Base-by-base conservation (phyloP, 2,113 vertebrate species). In the Nanorana parkeri region DNA sequence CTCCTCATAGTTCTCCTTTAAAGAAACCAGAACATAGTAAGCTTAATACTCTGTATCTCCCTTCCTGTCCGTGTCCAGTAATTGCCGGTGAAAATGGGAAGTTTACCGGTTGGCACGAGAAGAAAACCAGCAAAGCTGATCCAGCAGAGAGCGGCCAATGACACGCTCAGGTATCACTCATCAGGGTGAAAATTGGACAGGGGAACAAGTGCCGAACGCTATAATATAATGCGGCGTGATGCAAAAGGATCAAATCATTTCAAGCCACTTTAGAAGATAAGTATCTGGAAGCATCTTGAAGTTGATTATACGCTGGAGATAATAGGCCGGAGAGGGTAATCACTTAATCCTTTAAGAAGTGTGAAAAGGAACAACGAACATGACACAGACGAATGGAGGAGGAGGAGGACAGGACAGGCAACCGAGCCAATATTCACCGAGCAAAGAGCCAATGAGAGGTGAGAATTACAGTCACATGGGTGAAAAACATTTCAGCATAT, bases 281-380 rank as follows among this genome's bases (percentile, higher is more conserved):
- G 67, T 89, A 90, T 86, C 88, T 88, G 85, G 86, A 86, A 86
- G 88, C 87, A 92, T 93, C 90, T 90, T 92, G 89, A 93, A 92
- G 90, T 90, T 94, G 93, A 95, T 95, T 93, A 92, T 89, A 90
- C 93, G 88, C 94, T 91, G 88, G 94, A 92, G 89, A 90, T 89
- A 91, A 90, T 0, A 64, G 32, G 47, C 87, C 86, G 88, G 89
- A 90, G 90, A 94, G 92, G 85, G 88, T 90, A 92, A 95, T 93
- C 83, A 89, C 91, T 92, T 94, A 94, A 94, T 95, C 91, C 89
- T 88, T 90, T 93, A 92, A 92, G 90, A 94, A 91, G 85, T 90
- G 85, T 78, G 86, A 84, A 88, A 89, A 83, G 88, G 88, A 90
- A 92, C 87, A 91, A 92, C 83, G 77, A 87, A 63, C 86, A 79